phyloP scores from a whole-genome alignment of 2,888 invertebrate genomes.

The Ephialtes manifestator region DNA sequence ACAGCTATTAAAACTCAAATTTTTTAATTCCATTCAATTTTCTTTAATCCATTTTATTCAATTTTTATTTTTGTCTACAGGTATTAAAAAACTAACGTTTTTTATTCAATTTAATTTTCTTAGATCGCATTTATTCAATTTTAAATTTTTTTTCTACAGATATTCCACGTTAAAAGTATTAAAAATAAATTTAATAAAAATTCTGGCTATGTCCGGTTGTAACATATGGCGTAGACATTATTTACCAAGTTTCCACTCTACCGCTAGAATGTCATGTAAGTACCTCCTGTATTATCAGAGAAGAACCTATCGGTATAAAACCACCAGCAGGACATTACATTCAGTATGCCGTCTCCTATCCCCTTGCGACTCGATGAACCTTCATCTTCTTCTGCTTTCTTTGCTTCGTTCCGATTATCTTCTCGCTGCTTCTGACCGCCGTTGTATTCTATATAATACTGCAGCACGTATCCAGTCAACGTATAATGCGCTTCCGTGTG shows the following conservation, averaged over 20 bases:
- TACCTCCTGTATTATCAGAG: background rate
- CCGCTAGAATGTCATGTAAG: background rate
- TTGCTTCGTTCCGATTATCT: conserved; percentile 22
- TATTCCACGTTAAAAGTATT: too few species aligned
- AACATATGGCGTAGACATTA: background rate
- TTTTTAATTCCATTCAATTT: too few species aligned
- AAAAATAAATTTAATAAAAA: too few species aligned
- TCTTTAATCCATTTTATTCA: too few species aligned
- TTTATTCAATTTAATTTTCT: too few species aligned
- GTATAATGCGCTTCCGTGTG: conserved; percentile 79
- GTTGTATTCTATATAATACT: background rate
- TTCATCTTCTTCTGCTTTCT: conserved; percentile 10
- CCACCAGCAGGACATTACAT: background rate
- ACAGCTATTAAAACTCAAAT: too few species aligned
- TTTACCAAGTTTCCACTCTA: background rate
- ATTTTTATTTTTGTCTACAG: too few species aligned
- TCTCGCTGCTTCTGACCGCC: background rate
- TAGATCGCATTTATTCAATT: too few species aligned
- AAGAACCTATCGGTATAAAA: background rate
- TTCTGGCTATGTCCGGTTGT: background rate
- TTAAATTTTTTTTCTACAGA: too few species aligned
- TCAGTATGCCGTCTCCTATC: background rate
- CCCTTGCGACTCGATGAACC: background rate
- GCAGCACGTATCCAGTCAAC: conserved; percentile 24
- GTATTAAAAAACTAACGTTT: too few species aligned